Conservation (phyloP, 2,888 invertebrate genomes). For the Drosophila paramelanica region DNA sequence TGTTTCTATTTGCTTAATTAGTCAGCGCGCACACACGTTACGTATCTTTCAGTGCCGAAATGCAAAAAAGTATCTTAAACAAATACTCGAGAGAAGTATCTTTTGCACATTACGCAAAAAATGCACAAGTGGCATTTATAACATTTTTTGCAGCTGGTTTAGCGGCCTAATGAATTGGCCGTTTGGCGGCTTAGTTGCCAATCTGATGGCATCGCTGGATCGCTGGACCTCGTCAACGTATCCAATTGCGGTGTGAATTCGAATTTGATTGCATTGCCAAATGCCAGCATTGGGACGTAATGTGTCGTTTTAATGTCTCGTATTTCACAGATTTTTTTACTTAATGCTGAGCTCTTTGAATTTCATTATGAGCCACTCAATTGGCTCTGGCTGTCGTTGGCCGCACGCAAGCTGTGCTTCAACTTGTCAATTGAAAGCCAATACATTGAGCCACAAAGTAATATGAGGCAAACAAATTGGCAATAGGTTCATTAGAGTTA, state of each 20-base stretch:
- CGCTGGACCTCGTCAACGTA: slow-evolving; percentile 36
- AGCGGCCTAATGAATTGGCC: slow-evolving; percentile 63
- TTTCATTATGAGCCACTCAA: slow-evolving; percentile 52
- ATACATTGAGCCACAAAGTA: slow-evolving; percentile 54
- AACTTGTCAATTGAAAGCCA: slow-evolving; percentile 62
- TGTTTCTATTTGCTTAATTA: slow-evolving; percentile 64
- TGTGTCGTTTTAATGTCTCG: slow-evolving; percentile 63
- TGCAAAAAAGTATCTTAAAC: slow-evolving; percentile 13
- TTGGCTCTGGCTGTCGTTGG: slow-evolving; percentile 21
- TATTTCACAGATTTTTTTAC: slow-evolving; percentile 39
- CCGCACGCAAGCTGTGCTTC: slow-evolving; percentile 38
- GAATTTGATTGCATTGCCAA: slow-evolving; percentile 61
- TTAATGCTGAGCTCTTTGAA: slow-evolving; percentile 44
- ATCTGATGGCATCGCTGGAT: slow-evolving; percentile 50
- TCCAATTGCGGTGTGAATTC: slow-evolving; percentile 53
- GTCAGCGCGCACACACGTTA: slow-evolving; percentile 31
- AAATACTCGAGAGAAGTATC: slow-evolving; percentile 8
- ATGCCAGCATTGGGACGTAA: slow-evolving; percentile 56
- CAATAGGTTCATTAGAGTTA: slow-evolving; percentile 41
- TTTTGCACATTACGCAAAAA: slow-evolving; percentile 53
- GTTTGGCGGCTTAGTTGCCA: slow-evolving; percentile 45
- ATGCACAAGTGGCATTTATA: slow-evolving; percentile 46
- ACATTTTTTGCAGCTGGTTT: slow-evolving; percentile 45
- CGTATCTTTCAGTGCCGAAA: not conserved
- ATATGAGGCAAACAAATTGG: slow-evolving; percentile 20